Base-by-base conservation (phyloP, 2,113 vertebrate genomes). In the Saccopteryx bilineata region DNA sequence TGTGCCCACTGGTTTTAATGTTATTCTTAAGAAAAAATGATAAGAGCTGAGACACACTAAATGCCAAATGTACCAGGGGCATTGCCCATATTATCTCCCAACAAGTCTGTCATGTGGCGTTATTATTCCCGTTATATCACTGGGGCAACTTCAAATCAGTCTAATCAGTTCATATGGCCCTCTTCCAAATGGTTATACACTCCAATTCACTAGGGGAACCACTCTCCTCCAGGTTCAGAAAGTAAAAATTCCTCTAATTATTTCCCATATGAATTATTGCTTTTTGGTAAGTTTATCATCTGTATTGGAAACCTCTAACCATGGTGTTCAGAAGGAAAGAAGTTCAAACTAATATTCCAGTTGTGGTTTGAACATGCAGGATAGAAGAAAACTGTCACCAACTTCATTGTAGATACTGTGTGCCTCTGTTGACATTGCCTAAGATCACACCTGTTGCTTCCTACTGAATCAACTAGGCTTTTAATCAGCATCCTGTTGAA, bases 111-210 rank as follows among this genome's bases (percentile, higher is more conserved):
- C 56, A 17, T 46, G 80, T 48, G 58, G 50, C 52, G 93, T 87
- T 86, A 90, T 66, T 88, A 75, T 91, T 80, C 66, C 50, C 21
- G 10, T 78, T 74, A 60, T 56, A 83, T 76, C 93, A 91, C 0
- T 28, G 71, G 56, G 71, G 24, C 76, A 56, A 92, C 76, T 80
- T 74, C 61, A 63, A 90, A 68, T 50, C 33, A 89, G 52, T 85
- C 72, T 86, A 68, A 94, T 96, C 9, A 72, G 48, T 92, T 81
- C 61, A 76, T 33, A 18, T 19, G 26, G 82, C 50, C 95, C 60
- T 84, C 63, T 23, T 90, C 75, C 93, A 95, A 88, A 91, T 18
- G 58, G 26, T 31, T 26, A 84, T 90, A 76, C 13, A 75, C 10
- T 85, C 10, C 13, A 50, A 65, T 74, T 90, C 69, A 86, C 65